Evolutionary conservation across 2,113 vertebrate species (phyloP), one percentile per base, ranked within the genome.

Genomic region (Catagonus wagneri): DNA sequence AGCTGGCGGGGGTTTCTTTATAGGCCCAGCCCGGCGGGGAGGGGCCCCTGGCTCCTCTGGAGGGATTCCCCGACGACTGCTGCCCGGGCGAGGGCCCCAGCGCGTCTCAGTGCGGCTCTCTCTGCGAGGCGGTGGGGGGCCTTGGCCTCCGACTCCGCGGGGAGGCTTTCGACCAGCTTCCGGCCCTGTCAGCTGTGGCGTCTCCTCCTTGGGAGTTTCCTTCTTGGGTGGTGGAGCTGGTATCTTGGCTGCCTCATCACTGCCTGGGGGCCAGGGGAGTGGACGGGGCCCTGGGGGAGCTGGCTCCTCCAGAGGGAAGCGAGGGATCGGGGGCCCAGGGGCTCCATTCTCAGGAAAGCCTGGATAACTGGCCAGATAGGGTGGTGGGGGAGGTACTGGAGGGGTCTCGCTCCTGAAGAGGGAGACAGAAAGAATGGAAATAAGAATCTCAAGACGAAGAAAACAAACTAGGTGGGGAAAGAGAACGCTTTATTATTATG

Each of bases 61-160:
- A 74, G 98, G 96, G 13, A 96, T 58, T 6, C 96, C 98, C 72
- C 83, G 98, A 69, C 93, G 96, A 93, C 98, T 99, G 96, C 98
- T 99, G 92, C 99, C 99, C 25, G 99, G 99, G 8, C 99, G 98
- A 27, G 99, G 99, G 7, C 99, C 99, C 99, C 99, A 99, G 66
- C 99, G 99, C 3, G 99, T 99, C 95, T 99, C 99, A 0, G 99
- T 99, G 97, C 99, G 99, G 97, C 99, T 99, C 75, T 99, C 99
- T 23, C 99, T 99, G 8, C 99, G 98, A 7, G 96, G 97, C 96
- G 98, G 99, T 79, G 98, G 98, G 96, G 96, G 95, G 0, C 95
- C 98, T n/a, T 96, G 98, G 83, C 96, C 89, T 63, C 90, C 98
- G 66, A 74, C 95, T 69, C 93, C 97, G 1, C 69, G 95, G 54